A percentile compares a stretch with the other conserved stretches of the same genome.
Conservation (phyloP, 2,888 invertebrate species). For the Tiphia femorata region DNA sequence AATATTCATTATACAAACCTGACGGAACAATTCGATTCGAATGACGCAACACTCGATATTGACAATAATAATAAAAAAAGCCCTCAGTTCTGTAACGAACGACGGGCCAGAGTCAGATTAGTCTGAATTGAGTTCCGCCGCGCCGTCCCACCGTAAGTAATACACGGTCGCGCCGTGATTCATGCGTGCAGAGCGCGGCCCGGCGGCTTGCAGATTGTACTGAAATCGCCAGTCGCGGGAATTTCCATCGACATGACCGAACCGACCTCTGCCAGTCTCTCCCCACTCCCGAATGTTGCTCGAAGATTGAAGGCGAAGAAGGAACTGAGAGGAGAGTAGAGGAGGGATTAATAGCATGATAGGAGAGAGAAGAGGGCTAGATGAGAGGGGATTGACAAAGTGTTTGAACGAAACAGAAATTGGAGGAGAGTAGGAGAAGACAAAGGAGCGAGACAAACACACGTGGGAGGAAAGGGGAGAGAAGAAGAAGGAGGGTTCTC, state of each 20-base stretch:
- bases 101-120: slow-evolving; percentile 49
- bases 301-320: neutral
- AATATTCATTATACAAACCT: too few relatives aligned
- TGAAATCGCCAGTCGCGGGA: slow-evolving; percentile 52
- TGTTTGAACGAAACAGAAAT: neutral
- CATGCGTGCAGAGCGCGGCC: neutral
- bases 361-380: neutral
- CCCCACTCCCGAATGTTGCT: neutral
- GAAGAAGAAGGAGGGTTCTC: slow-evolving; percentile 1
- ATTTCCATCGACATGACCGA: slow-evolving; percentile 49
- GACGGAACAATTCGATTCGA: too few relatives aligned
- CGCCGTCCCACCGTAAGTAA: too few relatives aligned
- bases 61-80: slow-evolving; percentile 13
- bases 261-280: slow-evolving; percentile 42
- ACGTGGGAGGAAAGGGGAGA: neutral
- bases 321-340: neutral
- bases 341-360: neutral
- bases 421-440: neutral
- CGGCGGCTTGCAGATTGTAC: slow-evolving; percentile 51
- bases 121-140: slow-evolving; percentile 55
- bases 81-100: slow-evolving; percentile 45
- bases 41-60: too few relatives aligned
- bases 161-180: slow-evolving; percentile 2
- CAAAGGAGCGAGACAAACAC: neutral
- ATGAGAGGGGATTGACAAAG: neutral